These are phyloP conservation scores for Trinorchestia longiramus DNA, from an alignment of 1,140 invertebrate genomes.

Conservation along the genomic window DNA sequence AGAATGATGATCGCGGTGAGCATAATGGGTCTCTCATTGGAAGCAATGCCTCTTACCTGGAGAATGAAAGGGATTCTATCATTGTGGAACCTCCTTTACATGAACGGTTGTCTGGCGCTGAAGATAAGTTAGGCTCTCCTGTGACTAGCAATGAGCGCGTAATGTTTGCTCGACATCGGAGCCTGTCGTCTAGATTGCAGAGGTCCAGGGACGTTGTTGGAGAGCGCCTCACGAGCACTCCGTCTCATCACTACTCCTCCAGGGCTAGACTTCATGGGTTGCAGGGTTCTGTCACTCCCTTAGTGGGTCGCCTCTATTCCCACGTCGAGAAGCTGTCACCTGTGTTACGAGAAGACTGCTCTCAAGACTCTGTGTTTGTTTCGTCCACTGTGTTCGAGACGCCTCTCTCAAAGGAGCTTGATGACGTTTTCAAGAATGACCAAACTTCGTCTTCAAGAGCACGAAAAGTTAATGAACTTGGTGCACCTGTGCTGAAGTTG, in stretches of 20 bases:
- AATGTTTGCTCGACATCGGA: background rate
- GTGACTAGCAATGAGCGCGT: background rate
- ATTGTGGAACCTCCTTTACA: background rate
- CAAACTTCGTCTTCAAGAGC: too few relatives aligned
- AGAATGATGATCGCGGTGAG: background rate
- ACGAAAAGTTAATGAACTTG: background rate
- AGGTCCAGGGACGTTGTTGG: background rate
- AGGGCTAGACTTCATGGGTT: background rate
- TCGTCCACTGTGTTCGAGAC: background rate
- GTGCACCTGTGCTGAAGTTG: background rate
- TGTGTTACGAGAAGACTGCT: background rate
- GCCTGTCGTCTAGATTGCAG: background rate
- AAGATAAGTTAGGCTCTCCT: background rate
- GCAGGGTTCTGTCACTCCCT: background rate
- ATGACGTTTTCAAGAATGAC: background rate
- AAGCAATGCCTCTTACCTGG: background rate
- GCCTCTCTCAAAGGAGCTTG: background rate
- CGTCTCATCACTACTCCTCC: background rate
- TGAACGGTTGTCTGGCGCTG: background rate
- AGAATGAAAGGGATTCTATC: background rate
- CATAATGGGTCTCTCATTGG: background rate
- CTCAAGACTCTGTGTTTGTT: background rate
- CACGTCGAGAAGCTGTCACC: background rate
- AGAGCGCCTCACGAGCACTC: slow-evolving; percentile 28
- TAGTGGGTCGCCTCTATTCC: background rate